Base-by-base conservation (phyloP, 2,888 invertebrate species). In the Lithophane leautieri region DNA sequence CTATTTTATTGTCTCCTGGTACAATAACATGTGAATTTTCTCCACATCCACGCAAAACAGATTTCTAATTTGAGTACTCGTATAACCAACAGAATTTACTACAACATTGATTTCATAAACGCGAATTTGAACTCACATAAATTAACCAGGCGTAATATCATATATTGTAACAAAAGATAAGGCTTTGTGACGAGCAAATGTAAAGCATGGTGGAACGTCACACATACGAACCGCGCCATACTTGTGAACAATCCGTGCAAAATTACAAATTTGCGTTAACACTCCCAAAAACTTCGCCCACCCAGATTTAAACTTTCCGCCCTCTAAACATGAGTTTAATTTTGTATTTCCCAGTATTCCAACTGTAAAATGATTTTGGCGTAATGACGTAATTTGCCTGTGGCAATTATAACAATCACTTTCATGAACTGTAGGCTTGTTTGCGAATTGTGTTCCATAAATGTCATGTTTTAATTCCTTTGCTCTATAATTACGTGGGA, bases 341-440 rank as follows among this genome's bases (percentile, higher is more conserved):
- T 76, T 72, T 22, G 28, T 68, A 42, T 77, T 67, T 67, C 3
- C 47, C 25, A 19, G 62, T 67, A 82, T 79, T 42, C 22, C n/a
- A 42, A 70, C 72, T 73, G 74, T 78, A 86, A 78, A 75, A 66
- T 77, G 47, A 81, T 70, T 70, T 86, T 89, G 78, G 86, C 66
- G 70, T 68, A 70, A 76, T 86, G 84, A 87, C 83, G 88, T 89
- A 89, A 91, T 91, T 89, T 89, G 84, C 89, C 84, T 67, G 84
- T 87, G 89, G 85, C 90, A 90, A 90, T 92, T 92, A 91, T 89
- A 91, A 89, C 90, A 89, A 91, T 89, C 90, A 91, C 88, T 90
- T 89, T 90, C 89, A 86, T 88, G 89, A 89, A 90, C 88, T 90
- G 90, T 81, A 84, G 88, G 88, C 89, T 90, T 90, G 90, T 91